Evolutionary conservation across 2,888 invertebrate species (phyloP).

Genomic region (Tetranychus piercei): DNA sequence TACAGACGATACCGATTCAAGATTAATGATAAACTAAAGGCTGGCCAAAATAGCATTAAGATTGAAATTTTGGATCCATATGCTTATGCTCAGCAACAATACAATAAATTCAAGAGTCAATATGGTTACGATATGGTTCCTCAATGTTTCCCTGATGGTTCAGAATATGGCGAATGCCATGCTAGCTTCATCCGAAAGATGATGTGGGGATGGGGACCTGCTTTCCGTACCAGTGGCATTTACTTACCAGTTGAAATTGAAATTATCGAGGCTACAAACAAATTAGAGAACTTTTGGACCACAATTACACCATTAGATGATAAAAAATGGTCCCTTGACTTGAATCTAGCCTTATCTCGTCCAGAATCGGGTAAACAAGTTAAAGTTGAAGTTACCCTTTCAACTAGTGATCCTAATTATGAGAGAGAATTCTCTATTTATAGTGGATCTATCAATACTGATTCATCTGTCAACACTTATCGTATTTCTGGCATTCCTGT

Average conservation of each 20-base stretch:
- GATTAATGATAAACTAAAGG: slow-evolving; percentile 40
- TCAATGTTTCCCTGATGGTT: slow-evolving; percentile 11
- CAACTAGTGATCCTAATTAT: neutral
- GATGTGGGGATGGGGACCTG: slow-evolving; percentile 94
- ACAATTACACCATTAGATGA: neutral
- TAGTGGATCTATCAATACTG: neutral
- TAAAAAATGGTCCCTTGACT: neutral
- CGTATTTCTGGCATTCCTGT: neutral
- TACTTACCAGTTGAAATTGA: slow-evolving; percentile 47
- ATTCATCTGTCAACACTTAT: neutral
- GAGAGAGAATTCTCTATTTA: neutral
- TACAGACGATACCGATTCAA: slow-evolving; percentile 57
- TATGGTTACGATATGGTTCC: slow-evolving; percentile 19
- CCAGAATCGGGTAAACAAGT: neutral
- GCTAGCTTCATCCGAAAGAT: slow-evolving; percentile 75
- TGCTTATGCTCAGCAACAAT: slow-evolving; percentile 15
- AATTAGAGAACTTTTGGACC: neutral
- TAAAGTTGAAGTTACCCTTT: neutral
- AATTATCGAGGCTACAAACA: neutral
- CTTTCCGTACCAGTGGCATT: slow-evolving; percentile 76
- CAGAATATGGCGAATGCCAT: slow-evolving; percentile 49
- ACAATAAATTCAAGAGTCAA: neutral
- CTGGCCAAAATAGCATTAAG: slow-evolving; percentile 11
- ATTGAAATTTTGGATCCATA: slow-evolving; percentile 17
- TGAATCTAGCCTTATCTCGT: neutral